Evolutionary conservation across 2,888 invertebrate species (phyloP).

Genomic region (Amphiduros pacificus): DNA sequence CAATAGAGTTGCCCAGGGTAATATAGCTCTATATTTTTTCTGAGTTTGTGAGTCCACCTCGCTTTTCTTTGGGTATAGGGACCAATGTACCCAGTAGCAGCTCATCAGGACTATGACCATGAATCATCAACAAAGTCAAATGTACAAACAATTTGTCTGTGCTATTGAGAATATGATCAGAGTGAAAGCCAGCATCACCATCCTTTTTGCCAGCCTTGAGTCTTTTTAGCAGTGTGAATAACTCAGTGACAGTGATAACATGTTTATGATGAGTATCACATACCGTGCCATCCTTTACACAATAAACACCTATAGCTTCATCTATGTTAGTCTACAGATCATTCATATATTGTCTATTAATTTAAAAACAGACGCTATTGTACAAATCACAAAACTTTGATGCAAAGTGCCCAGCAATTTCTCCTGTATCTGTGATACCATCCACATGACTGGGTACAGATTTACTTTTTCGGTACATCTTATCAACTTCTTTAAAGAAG

Average conservation of each 20-base stretch:
- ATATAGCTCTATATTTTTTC: constrained; percentile 1
- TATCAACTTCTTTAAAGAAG: not conserved
- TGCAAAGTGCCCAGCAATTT: not conserved
- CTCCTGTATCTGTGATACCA: not conserved
- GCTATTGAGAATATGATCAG: not conserved
- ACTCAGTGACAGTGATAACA: not conserved
- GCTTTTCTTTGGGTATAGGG: not conserved
- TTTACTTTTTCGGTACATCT: not conserved
- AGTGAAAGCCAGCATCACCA: not conserved
- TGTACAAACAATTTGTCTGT: not conserved
- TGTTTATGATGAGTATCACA: too few species aligned
- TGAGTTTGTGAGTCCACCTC: not conserved
- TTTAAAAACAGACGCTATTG: not conserved
- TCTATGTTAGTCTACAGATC: not conserved
- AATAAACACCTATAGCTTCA: too few species aligned
- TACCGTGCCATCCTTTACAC: too few species aligned
- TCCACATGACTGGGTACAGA: not conserved
- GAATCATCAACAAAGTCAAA: not conserved
- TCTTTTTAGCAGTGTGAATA: not conserved
- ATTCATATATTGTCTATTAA: not conserved
- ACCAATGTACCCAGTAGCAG: not conserved
- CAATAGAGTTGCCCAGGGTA: not conserved
- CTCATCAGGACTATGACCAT: not conserved
- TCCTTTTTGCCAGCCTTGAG: not conserved
- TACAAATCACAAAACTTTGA: not conserved